A percentile compares a stretch with the other conserved stretches of the same genome.
Conservation (phyloP, 2,113 vertebrate species). For the Mellivora capensis region DNA sequence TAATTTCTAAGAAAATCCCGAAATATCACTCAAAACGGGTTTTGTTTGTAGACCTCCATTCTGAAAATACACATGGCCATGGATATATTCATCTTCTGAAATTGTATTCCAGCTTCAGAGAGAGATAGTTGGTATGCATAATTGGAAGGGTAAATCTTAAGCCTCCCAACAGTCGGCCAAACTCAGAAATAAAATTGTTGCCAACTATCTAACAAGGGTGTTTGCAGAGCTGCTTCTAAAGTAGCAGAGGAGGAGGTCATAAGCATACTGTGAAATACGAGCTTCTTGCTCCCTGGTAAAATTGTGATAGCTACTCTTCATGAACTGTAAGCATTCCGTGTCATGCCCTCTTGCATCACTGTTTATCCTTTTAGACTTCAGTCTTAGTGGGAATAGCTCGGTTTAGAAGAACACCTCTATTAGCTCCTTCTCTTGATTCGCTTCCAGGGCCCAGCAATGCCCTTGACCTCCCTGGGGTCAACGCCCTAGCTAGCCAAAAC, state of each 20-base stretch:
- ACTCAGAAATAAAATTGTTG: slow-evolving; percentile 1
- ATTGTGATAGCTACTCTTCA: slow-evolving; percentile 25
- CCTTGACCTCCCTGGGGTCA: neutral
- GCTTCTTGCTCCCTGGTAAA: slow-evolving; percentile 11
- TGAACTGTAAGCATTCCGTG: neutral
- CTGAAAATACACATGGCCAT: neutral
- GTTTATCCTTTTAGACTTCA: neutral
- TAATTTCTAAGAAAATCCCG: slow-evolving; percentile 10
- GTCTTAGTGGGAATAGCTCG: neutral
- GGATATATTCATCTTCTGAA: slow-evolving; percentile 1
- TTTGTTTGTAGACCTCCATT: neutral
- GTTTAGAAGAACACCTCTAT: neutral
- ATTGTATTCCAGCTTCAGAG: slow-evolving; percentile 40
- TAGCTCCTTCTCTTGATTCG: neutral
- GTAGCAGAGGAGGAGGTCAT: slow-evolving; percentile 17
- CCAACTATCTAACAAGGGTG: neutral
- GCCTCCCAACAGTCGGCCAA: neutral
- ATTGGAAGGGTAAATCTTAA: slow-evolving; percentile 53
- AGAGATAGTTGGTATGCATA: slow-evolving; percentile 23
- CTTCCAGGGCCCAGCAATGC: neutral
- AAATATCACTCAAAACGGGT: neutral
- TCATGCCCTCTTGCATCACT: neutral
- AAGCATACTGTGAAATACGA: slow-evolving; percentile 61
- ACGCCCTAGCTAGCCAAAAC: neutral
- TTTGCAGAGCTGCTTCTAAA: slow-evolving; percentile 6